Base-by-base conservation (phyloP, 2,888 invertebrate species). In the Seira musarum region DNA sequence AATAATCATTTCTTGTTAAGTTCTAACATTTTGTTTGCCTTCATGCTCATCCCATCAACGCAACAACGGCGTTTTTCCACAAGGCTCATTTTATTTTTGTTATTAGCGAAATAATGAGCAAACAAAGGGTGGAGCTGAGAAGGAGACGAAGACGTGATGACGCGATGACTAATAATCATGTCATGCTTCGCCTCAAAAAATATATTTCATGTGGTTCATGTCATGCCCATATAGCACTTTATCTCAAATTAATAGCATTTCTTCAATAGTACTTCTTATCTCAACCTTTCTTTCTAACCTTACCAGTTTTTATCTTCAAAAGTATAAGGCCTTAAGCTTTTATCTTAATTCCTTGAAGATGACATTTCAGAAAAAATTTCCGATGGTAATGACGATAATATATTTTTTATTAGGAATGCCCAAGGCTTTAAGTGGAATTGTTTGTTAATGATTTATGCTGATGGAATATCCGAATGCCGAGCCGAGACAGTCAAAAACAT, bases 71-170 rank as follows among this genome's bases (percentile, higher is more conserved):
- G 30, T 78, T 65, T 72, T 78, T n/a, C n/a, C 72, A 78, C 78
- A 78, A 71, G 72, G 67, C 30, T 70, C 70, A 69, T 78, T n/a
- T n/a, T n/a, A n/a, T n/a, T 66, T 78, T 57, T 66, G 70, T 72
- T 66, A 78, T 78, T 78, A 78, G 78, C 78, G 64, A 71, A n/a
- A 78, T 78, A 78, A 78, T 78, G 78, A 78, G 78, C 78, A 78
- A 78, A 78, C 35, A 78, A 70, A 66, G 78, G 78, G 78, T 72
- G 78, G 78, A 78, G 78, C 19, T 78, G 72, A 53, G 70, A 77
- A 65, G 66, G n/a, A 69, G 40, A 30, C 30, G 71, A 46, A 35
- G 71, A 24, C 63, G 49, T n/a, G n/a, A n/a, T n/a, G n/a, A n/a
- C n/a, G n/a, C n/a, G 68, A 49, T 68, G 68, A 76, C 61, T 67